These are phyloP conservation scores for Sabatieria punctata DNA, from an alignment of 2,888 invertebrate species.

Conservation along the genomic window DNA sequence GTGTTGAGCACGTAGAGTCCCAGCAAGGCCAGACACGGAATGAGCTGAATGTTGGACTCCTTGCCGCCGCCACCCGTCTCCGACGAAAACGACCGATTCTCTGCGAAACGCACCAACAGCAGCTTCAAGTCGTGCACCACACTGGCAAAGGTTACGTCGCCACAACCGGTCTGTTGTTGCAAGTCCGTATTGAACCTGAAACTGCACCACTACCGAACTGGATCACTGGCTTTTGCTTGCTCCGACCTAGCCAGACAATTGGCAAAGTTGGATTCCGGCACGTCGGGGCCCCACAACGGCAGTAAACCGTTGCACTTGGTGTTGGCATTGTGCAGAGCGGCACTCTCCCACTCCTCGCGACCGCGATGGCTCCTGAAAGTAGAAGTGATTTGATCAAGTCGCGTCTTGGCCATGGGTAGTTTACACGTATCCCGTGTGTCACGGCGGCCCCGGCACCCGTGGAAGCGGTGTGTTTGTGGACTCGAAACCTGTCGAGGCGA, in stretches of 20 bases:
- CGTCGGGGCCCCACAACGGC: slow-evolving; percentile 89
- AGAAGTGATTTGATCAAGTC: no score
- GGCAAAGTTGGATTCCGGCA: slow-evolving; percentile 76
- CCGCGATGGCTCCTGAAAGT: slow-evolving; percentile 42
- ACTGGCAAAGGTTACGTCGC: slow-evolving; percentile 5
- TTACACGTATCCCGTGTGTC: no score
- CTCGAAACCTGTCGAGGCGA: no score
- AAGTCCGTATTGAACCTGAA: slow-evolving; percentile 12
- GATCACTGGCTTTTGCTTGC: neutral
- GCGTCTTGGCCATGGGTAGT: no score
- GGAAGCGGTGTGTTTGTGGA: no score
- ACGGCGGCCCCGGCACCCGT: no score
- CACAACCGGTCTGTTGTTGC: slow-evolving; percentile 7
- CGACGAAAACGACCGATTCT: slow-evolving; percentile 86
- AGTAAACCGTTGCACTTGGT: slow-evolving; percentile 89
- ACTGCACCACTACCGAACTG: neutral
- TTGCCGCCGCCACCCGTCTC: slow-evolving; percentile 62
- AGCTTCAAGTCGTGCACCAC: slow-evolving; percentile 66
- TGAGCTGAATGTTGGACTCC: slow-evolving; percentile 55
- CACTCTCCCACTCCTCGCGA: slow-evolving; percentile 94
- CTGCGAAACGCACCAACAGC: slow-evolving; percentile 66
- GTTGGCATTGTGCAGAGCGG: slow-evolving; percentile 90
- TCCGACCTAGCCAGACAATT: slow-evolving; percentile 70
- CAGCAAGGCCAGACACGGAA: slow-evolving; percentile 54
- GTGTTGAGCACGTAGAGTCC: slow-evolving; percentile 18